Evolutionary conservation across 2,113 vertebrate species (phyloP).

Genomic region (Dendrocopos noguchii): DNA sequence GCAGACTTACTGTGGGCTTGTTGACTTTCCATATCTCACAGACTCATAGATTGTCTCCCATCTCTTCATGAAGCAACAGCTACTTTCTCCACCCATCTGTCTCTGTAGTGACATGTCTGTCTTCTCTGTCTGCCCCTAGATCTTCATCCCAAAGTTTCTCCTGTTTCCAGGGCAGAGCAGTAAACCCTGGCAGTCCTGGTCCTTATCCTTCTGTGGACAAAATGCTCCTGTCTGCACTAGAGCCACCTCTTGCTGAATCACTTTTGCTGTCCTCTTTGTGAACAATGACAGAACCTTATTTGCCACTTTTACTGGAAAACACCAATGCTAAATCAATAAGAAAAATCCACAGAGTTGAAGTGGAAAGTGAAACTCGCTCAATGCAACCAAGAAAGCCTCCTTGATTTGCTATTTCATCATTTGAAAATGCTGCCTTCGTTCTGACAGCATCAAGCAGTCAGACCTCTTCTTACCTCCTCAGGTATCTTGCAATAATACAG

Average conservation of each 20-base stretch:
- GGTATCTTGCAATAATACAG: neutral
- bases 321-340: neutral
- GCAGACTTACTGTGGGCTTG: neutral
- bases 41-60: neutral
- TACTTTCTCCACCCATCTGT: neutral
- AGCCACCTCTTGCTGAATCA: neutral
- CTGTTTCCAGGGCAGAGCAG: neutral
- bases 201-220: neutral
- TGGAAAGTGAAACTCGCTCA: neutral
- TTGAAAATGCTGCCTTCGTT: neutral
- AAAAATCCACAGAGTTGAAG: neutral
- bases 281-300: neutral
- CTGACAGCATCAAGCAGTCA: neutral
- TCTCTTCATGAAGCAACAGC: neutral
- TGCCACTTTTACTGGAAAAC: neutral
- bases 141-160: neutral
- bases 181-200: neutral
- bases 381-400: neutral
- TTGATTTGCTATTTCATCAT: neutral
- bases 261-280: neutral
- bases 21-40: too few species aligned
- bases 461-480: neutral
- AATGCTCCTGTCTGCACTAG: neutral
- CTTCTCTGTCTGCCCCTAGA: neutral
- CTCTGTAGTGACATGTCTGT: neutral